Base-by-base conservation (phyloP, 1,140 invertebrate species). In the Reticulitermes speratus region DNA sequence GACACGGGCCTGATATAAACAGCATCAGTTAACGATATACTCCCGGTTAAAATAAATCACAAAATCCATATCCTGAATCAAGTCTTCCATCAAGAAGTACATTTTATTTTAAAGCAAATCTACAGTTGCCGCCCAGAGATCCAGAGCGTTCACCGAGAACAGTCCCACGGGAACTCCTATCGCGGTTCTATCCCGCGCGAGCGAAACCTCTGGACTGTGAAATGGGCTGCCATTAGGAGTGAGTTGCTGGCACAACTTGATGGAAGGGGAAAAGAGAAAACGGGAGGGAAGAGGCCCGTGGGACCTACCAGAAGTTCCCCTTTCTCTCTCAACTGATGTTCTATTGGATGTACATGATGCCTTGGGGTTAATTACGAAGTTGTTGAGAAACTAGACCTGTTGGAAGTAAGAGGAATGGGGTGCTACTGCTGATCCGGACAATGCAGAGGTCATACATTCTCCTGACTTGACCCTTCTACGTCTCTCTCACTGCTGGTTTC, bases 321-420 rank as follows among this genome's bases (percentile, higher is more conserved):
- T 8, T 25, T 25, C 65, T 30, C 65, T 25, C 25, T 30, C 65
- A 30, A 75, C 65, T 75, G 65, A 75, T 75, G 65, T 75, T 75
- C 65, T 75, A 75, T 75, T 30, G 65, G 65, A 75, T 25, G 65
- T 75, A 75, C 65, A 75, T 75, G 65, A 75, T 75, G 65, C 65
- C 65, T 75, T 75, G 65, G n/a, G 65, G 65, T 75, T 75, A 75
- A 75, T 75, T 75, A 75, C 65, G 14, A 75, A 75, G 65, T 75
- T 75, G 65, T 75, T 75, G 65, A 75, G 65, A 75, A 75, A 75
- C 65, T 75, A 19, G 25, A 55, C 52, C 52, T 55, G 14, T 16
- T 55, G 52, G 52, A 55, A 55, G 52, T 21, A 55, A 21, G 52
- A 55, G 52, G 52, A 55, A 19, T 12, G 52, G 52, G 65, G 65